Evolutionary conservation across 2,113 vertebrate genomes (phyloP), one percentile per base, ranked within the genome.

Genomic region (Sorex fumeus): DNA sequence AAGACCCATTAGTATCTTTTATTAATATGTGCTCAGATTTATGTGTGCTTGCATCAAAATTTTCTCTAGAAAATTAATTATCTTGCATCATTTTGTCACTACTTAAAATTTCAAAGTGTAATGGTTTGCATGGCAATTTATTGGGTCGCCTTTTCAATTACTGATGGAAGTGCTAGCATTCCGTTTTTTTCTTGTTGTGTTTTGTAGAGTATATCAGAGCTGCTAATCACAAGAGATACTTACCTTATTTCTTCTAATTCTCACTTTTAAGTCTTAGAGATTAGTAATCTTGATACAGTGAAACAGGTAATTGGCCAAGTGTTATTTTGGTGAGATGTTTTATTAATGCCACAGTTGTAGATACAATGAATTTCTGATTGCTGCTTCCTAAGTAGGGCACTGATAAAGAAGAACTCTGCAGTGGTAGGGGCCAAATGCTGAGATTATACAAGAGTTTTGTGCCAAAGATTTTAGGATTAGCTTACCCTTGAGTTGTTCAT

Each of bases 381-480:
- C 32, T 53, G 1, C 3, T 74, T 84, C 27, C 27, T 64, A 43
- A 34, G 16, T 21, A 19, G 57, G 47, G 70, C 4, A 12, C 36
- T 28, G 47, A 45, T 76, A 62, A 77, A 69, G 28, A 77, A 70
- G 74, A 79, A 85, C 67, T 78, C 36, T 85, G 30, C 64, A 67
- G 75, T 74, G 70, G 28, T 6, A 2, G 23, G 36, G 72, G 30
- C 57, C 75, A 45, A 71, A 67, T 16, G 50, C 36, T 70, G n/a
- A 36, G 32, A 7, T 45, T 81, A 34, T 40, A 76, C 1, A 15
- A 43, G 16, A 34, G 9, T 27, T 3, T 72, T 30, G 62, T 67
- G 28, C n/a, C 28, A 74, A 43, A 93, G 34, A 8, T n/a, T 87
- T 91, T 83, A 47, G 81, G 21, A 62, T 87, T 25, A 60, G 40